phyloP scores from a whole-genome alignment of 2,888 invertebrate genomes.

The Drymonia ruficornis region DNA sequence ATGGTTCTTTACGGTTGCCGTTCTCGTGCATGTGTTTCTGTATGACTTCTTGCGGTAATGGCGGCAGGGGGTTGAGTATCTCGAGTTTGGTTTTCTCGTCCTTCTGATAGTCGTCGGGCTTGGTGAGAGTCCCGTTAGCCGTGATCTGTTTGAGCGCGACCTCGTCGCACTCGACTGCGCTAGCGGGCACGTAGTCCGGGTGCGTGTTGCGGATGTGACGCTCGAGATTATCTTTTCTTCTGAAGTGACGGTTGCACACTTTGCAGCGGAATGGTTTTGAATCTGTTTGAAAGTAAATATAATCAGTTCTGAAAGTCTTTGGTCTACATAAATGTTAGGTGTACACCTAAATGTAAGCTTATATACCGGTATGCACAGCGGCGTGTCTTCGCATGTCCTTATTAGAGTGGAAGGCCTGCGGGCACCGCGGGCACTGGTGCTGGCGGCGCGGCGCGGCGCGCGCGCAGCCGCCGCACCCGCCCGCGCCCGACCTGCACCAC shows the following conservation, averaged over 20 bases:
- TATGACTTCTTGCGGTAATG: conserved; percentile 64
- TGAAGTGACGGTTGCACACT: conserved; percentile 88
- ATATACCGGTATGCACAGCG: conserved; percentile 87
- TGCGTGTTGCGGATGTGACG: conserved; percentile 92
- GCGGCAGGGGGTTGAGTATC: conserved; percentile 68
- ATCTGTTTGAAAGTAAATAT: conserved; percentile 67
- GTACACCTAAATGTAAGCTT: no score
- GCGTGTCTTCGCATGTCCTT: conserved; percentile 89
- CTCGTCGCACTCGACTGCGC: conserved; percentile 66
- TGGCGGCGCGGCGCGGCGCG: conserved; percentile 63
- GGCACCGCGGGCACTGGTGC: conserved; percentile 87
- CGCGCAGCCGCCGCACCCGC: conserved; percentile 26
- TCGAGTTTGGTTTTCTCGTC: conserved; percentile 62
- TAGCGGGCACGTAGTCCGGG: conserved; percentile 73
- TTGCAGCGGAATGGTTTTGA: conserved; percentile 89
- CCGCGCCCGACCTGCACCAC: conserved; percentile 21
- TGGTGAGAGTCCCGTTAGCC: conserved; percentile 7
- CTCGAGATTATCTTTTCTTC: conserved; percentile 91
- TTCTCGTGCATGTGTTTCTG: conserved; percentile 58
- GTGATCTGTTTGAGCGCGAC: conserved; percentile 48
- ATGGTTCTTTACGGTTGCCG: conserved; percentile 18
- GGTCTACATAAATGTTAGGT: no score
- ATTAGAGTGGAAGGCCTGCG: conserved; percentile 87
- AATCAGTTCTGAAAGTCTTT: not conserved
- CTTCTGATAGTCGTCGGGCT: conserved; percentile 25